These are phyloP conservation scores for Lysandra coridon DNA, from an alignment of 2,888 invertebrate species.

Conservation along the genomic window DNA sequence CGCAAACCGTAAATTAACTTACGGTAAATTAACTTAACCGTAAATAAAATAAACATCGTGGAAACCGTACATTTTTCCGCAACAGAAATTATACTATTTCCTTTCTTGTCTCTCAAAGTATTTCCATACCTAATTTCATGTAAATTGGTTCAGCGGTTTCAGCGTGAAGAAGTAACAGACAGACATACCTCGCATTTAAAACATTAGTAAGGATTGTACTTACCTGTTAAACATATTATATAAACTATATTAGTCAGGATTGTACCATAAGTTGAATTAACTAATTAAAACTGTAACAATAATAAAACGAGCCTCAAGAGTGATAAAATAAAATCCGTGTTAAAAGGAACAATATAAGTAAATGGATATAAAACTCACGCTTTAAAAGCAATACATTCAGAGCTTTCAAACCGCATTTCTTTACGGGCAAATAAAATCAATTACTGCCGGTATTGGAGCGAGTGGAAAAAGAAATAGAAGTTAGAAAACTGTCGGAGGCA, in stretches of 20 bases:
- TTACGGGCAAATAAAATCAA: constrained; percentile 14
- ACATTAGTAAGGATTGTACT: too few species aligned
- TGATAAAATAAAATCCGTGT: neutral
- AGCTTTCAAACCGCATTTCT: neutral
- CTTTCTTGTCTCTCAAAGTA: neutral
- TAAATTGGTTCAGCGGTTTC: neutral
- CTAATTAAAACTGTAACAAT: neutral
- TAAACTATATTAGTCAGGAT: too few species aligned
- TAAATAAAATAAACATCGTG: too few species aligned
- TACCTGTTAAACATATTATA: too few species aligned
- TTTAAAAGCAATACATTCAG: constrained; percentile 4
- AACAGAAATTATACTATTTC: too few species aligned
- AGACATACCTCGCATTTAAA: too few species aligned
- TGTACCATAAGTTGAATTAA: too few species aligned
- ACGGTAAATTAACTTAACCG: too few species aligned
- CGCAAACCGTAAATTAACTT: too few species aligned
- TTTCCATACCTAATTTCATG: neutral
- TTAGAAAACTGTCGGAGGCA: neutral
- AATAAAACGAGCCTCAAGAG: neutral
- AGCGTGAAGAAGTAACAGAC: neutral
- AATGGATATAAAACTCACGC: neutral
- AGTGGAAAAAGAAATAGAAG: neutral
- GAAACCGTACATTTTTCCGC: too few species aligned
- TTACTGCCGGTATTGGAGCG: neutral
- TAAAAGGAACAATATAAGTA: neutral